A percentile compares a stretch with the other conserved stretches of the same genome.
These are phyloP conservation scores for Gambusia affinis DNA, from an alignment of 2,113 vertebrate species.

Conservation along the genomic window DNA sequence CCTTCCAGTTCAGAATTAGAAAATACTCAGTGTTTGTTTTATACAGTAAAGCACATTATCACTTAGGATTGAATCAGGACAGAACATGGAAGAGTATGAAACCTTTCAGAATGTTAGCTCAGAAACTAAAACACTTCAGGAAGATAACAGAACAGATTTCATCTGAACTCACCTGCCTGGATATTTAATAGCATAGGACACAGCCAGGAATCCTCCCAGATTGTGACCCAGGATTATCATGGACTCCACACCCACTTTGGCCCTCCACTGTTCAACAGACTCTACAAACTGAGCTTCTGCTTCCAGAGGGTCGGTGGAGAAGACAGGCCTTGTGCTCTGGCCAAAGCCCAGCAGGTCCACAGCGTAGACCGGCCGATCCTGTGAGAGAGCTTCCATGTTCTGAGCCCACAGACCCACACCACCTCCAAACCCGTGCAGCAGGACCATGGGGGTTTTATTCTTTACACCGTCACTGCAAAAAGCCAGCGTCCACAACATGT, in stretches of 20 bases:
- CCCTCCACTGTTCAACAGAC: slow-evolving; percentile 93
- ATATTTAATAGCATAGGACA: slow-evolving; percentile 89
- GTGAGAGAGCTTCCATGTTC: slow-evolving; percentile 90
- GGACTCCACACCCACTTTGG: slow-evolving; percentile 83
- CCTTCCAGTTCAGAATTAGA: too few species aligned
- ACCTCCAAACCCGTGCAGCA: slow-evolving; percentile 94
- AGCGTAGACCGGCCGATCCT: slow-evolving; percentile 86
- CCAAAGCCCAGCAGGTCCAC: slow-evolving; percentile 94
- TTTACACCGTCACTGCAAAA: slow-evolving; percentile 73
- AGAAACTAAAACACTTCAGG: not conserved
- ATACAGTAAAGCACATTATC: not conserved
- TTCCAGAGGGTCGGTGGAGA: slow-evolving; percentile 83
- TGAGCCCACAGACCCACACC: slow-evolving; percentile 94
- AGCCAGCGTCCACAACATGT: slow-evolving; percentile 89
- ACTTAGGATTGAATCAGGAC: not conserved
- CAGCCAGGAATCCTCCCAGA: slow-evolving; percentile 91
- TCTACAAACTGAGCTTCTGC: slow-evolving; percentile 94
- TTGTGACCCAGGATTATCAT: slow-evolving; percentile 96
- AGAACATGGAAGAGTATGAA: not conserved
- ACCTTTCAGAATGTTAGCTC: not conserved
- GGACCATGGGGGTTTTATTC: slow-evolving; percentile 87
- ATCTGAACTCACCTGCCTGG: slow-evolving; percentile 84
- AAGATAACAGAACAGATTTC: not conserved
- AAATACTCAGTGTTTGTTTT: not conserved
- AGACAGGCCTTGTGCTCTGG: slow-evolving; percentile 89